Evolutionary conservation across 2,797 vertebrate species (phyloP).

Genomic region (Anabacerthia variegaticeps): DNA sequence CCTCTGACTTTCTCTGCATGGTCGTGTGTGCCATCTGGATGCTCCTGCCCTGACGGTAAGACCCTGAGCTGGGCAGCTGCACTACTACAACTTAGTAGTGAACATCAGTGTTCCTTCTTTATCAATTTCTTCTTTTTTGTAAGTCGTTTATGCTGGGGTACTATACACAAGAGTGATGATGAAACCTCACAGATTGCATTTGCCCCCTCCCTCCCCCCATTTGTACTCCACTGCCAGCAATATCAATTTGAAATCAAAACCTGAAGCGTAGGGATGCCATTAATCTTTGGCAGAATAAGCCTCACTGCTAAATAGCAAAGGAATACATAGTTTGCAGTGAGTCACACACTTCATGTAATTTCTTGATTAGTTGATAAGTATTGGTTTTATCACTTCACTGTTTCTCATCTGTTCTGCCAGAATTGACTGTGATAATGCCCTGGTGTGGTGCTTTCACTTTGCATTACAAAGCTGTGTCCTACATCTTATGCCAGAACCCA

Average conservation of each 20-base stretch:
- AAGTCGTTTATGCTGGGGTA: background rate
- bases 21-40: accelerated
- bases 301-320: background rate
- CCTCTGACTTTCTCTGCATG: background rate
- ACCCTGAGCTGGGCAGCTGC: background rate
- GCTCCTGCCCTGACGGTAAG: background rate
- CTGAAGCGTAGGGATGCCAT: background rate
- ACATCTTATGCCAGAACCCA: background rate
- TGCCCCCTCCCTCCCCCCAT: background rate
- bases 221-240: background rate
- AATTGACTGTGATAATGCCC: background rate
- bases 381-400: background rate
- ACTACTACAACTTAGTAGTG: background rate
- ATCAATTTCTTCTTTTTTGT: background rate
- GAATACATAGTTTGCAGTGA: background rate
- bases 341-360: background rate
- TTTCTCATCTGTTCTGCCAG: background rate
- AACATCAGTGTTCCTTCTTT: background rate
- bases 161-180: background rate
- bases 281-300: background rate
- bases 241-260: background rate
- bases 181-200: background rate
- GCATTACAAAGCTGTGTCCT: background rate
- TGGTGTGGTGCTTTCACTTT: background rate
- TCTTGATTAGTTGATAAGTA: background rate